These are phyloP conservation scores for Antrozous pallidus DNA, from an alignment of 2,797 vertebrate species.

Conservation along the genomic window DNA sequence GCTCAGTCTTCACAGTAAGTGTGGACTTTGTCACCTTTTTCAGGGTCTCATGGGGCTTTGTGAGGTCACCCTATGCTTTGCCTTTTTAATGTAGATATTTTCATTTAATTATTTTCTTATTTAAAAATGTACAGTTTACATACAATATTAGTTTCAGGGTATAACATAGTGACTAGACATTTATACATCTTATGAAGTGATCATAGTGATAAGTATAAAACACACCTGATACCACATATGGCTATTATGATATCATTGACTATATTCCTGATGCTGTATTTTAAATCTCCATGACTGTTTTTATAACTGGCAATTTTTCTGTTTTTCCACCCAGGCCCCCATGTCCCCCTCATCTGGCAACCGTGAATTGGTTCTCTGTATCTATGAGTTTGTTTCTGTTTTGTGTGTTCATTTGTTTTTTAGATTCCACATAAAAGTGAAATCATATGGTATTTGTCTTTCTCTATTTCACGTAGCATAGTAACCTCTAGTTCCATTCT, in stretches of 20 bases:
- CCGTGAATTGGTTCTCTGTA: neutral
- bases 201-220: neutral
- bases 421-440: neutral
- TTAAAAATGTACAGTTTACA: neutral
- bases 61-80: neutral
- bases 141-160: neutral
- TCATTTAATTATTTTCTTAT: neutral
- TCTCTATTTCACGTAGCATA: neutral
- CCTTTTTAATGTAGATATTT: neutral
- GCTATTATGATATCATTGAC: neutral
- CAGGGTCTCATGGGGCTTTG: neutral
- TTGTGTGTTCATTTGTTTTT: neutral
- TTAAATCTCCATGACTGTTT: neutral
- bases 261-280: neutral
- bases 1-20: neutral
- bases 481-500: neutral
- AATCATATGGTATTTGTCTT: neutral
- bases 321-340: neutral
- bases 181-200: neutral
- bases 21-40: neutral
- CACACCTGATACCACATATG: neutral
- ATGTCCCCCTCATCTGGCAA: neutral
- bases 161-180: neutral
- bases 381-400: neutral
- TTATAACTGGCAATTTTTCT: neutral